Percentiles rank a stretch among this genome's conserved stretches.
Evolutionary conservation across 2,797 vertebrate genomes (phyloP).

Genomic region (Gambelia wislizenii): DNA sequence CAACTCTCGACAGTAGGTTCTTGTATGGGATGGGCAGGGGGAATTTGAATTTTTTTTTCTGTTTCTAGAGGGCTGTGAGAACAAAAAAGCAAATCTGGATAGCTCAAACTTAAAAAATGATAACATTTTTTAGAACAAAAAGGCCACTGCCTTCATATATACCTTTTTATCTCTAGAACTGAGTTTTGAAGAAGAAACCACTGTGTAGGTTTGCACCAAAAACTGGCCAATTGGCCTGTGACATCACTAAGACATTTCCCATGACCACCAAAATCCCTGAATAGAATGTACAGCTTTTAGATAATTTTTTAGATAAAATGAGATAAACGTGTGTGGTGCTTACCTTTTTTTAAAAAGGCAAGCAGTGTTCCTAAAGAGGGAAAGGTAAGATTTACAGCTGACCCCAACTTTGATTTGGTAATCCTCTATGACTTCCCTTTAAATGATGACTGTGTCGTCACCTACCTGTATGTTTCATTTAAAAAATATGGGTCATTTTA

Average conservation of each 20-base stretch:
- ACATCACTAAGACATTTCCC: no score
- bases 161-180: neutral
- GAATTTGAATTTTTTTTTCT: neutral
- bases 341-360: neutral
- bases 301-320: neutral
- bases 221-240: neutral
- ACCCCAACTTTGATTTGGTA: neutral
- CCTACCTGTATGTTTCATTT: neutral
- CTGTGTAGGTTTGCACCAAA: neutral
- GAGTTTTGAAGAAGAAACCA: neutral
- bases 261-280: neutral
- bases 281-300: neutral
- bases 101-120: neutral
- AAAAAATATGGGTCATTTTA: neutral
- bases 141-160: neutral
- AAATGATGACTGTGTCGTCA: neutral
- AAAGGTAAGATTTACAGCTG: neutral
- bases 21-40: neutral
- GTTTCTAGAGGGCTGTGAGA: neutral
- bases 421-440: neutral
- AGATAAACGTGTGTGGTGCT: neutral
- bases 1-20: conserved; percentile 90
- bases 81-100: neutral
- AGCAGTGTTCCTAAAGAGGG: no score
- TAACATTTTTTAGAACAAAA: neutral